Evolutionary conservation across 1,140 invertebrate genomes (phyloP).

Genomic region (Orchestia grillus): DNA sequence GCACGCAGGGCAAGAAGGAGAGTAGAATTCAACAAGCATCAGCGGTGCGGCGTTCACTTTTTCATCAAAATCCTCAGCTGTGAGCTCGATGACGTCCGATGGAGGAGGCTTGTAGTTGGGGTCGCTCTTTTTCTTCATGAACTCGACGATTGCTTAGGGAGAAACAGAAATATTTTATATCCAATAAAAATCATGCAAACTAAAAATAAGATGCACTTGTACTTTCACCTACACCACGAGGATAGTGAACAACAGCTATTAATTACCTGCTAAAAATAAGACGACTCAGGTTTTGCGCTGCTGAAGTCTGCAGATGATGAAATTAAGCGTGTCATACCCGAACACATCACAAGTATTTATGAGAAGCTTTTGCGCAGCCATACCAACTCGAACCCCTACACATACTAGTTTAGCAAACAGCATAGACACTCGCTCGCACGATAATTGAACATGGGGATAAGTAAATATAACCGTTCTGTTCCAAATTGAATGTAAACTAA

Average conservation of each 20-base stretch:
- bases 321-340: background rate
- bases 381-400: background rate
- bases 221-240: background rate
- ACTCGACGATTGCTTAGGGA: constrained; percentile 73
- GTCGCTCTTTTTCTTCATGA: constrained; percentile 73
- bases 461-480: too few relatives aligned
- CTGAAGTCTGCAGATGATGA: background rate
- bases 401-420: background rate
- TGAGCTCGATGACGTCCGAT: constrained; percentile 75
- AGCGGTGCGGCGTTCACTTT: constrained; percentile 73
- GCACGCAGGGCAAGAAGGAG: constrained; percentile 75
- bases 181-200: constrained; percentile 47
- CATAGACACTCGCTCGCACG: too few relatives aligned
- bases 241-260: background rate
- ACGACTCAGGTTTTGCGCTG: background rate
- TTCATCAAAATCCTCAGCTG: constrained; percentile 75
- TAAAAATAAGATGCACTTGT: background rate
- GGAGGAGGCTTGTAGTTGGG: constrained; percentile 76
- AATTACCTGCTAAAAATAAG: background rate
- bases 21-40: constrained; percentile 78
- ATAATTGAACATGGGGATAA: too few relatives aligned
- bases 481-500: too few relatives aligned
- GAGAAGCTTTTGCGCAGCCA: background rate
- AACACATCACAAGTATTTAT: background rate
- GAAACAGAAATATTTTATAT: background rate